These are phyloP conservation scores for Nothobranchius kuhntae DNA, from an alignment of 2,113 vertebrate genomes.

Conservation along the genomic window DNA sequence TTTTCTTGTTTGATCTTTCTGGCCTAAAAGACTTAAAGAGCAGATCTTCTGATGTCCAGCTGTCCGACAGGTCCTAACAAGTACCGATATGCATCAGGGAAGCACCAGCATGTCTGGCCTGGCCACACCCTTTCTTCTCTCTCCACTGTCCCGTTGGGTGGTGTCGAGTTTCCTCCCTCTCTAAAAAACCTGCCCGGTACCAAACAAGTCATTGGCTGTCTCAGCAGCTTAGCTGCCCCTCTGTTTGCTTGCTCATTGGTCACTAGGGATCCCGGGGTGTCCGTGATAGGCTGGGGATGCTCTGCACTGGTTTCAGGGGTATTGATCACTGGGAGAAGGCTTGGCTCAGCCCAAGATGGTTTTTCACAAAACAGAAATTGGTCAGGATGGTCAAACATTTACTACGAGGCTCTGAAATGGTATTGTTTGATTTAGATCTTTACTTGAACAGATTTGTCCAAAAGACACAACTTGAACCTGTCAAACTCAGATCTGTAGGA, in stretches of 20 bases:
- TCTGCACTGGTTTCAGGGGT: conserved; percentile 38
- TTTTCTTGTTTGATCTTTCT: not conserved
- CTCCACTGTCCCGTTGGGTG: conserved; percentile 55
- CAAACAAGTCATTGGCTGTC: conserved; percentile 66
- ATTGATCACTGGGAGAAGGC: conserved; percentile 50
- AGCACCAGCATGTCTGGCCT: conserved; percentile 65
- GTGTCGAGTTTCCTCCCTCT: conserved; percentile 69
- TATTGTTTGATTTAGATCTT: not conserved
- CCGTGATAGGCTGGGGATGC: conserved; percentile 50
- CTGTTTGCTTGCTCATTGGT: conserved; percentile 58
- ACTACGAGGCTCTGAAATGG: not conserved
- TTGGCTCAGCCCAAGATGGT: conserved; percentile 36
- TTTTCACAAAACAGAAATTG: conserved; percentile 43
- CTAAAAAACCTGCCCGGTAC: conserved; percentile 68
- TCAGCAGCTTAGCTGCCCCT: conserved; percentile 58
- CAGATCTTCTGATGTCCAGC: conserved; percentile 21
- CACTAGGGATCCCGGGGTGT: conserved; percentile 38
- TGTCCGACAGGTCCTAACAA: conserved; percentile 24
- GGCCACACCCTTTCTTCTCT: conserved; percentile 67
- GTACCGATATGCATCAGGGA: conserved; percentile 21
- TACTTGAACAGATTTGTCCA: not conserved
- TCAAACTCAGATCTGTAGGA: not conserved
- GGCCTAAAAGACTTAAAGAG: not conserved
- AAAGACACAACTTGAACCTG: not conserved
- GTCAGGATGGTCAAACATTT: conserved; percentile 24